Evolutionary conservation across 1,140 invertebrate species (phyloP), one percentile per base, ranked within the genome.

Genomic region (Hesperophylax magnus): DNA sequence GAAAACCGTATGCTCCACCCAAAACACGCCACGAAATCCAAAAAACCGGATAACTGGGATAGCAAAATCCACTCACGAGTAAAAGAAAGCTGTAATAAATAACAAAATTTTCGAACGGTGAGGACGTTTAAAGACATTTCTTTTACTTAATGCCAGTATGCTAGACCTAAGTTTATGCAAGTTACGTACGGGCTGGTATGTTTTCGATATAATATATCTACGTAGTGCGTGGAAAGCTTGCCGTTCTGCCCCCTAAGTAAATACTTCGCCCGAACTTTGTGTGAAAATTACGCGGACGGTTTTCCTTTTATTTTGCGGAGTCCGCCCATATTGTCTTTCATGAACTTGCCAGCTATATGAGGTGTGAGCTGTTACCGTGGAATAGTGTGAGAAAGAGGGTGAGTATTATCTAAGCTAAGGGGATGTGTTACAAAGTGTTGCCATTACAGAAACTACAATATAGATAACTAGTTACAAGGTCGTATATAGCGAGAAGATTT

Each of bases 261-360:
- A 67, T 67, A 67, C 63, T 67, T n/a, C 58, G 22, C 11, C 17
- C 31, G 27, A 67, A 18, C 63, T 67, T 67, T 34, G 27, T 67
- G 31, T 67, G 63, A 67, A 67, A 67, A 27, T 67, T 47, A 14
- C 39, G 39, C 39, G 39, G 39, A 47, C 39, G 39, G 3, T 14
- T 47, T 67, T 67, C 22, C 27, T 67, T 65, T 67, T 67, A 67
- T 67, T 67, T 67, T 67, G 11, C 11, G 63, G 20, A 27, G 63
- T 67, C 27, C 27, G 63, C 27, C 63, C 27, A 67, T 67, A 67
- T 67, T 67, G 22, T 67, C 63, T 27, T 67, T 31, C 63, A 67
- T n/a, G 31, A 34, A 31, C 63, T 34, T n/a, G 31, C 63, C 63
- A 67, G 24, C 63, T 67, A 11, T 7, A 22, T 27, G 63, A 34